A percentile compares a stretch with the other conserved stretches of the same genome.
Evolutionary conservation across 1,140 invertebrate species (phyloP).

Genomic region (Limonius californicus): DNA sequence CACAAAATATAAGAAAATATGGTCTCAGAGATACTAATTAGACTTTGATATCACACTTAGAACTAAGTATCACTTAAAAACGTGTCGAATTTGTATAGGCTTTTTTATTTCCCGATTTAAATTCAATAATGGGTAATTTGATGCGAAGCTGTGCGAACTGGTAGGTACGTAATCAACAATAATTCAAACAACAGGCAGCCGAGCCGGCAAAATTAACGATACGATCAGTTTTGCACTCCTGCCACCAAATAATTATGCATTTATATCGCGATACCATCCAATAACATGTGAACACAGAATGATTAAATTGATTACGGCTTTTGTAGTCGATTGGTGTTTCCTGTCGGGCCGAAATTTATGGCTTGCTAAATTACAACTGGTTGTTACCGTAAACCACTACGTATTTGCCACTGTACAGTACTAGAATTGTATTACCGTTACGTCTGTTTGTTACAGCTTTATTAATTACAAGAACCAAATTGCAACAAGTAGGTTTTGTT

Average conservation of each 20-base stretch:
- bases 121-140: neutral
- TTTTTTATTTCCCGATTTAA: too few species aligned
- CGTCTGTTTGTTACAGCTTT: neutral
- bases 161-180: neutral
- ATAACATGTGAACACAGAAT: slow-evolving; percentile 30
- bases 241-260: slow-evolving; percentile 18
- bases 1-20: too few species aligned
- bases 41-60: too few species aligned
- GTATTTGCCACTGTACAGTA: neutral
- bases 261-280: slow-evolving; percentile 26
- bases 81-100: too few species aligned
- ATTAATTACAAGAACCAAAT: neutral
- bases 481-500: too few species aligned
- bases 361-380: slow-evolving; percentile 29
- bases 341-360: slow-evolving; percentile 31
- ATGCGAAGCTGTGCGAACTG: neutral
- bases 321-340: slow-evolving; percentile 35
- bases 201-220: neutral
- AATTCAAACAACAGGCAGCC: neutral
- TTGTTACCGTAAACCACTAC: slow-evolving; percentile 5
- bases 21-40: too few species aligned
- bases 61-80: too few species aligned
- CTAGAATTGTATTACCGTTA: neutral
- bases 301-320: slow-evolving; percentile 36
- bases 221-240: neutral